phyloP scores from a whole-genome alignment of 2,797 vertebrate genomes.

The Eulemur albifrons region DNA sequence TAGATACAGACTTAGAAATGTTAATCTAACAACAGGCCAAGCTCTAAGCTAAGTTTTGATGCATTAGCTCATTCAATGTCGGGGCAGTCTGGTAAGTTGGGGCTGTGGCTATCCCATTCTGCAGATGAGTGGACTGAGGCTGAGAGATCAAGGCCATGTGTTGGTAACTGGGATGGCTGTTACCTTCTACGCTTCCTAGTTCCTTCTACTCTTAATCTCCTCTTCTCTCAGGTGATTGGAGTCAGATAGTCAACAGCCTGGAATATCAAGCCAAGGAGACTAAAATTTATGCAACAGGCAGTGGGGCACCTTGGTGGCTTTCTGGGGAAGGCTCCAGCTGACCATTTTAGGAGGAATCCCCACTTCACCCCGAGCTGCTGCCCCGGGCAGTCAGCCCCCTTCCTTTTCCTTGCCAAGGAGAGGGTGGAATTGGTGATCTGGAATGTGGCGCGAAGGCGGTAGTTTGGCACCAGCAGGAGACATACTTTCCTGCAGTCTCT shows the following conservation, averaged over 20 bases:
- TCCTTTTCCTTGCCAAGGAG: conserved; percentile 45
- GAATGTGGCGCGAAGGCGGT: conserved; percentile 38
- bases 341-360: conserved; percentile 72
- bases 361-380: background rate
- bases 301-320: background rate
- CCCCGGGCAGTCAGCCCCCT: background rate
- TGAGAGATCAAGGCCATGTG: background rate
- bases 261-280: background rate
- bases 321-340: conserved; percentile 34
- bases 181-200: background rate
- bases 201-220: background rate
- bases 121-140: background rate
- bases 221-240: background rate
- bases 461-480: conserved; percentile 57
- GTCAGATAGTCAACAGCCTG: background rate
- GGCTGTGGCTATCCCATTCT: background rate
- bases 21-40: background rate
- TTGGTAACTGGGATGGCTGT: background rate
- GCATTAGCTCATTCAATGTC: background rate
- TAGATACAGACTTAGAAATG: background rate
- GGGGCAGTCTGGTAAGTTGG: background rate
- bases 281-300: background rate
- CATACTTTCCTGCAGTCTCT: conserved; percentile 63
- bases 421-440: conserved; percentile 19
- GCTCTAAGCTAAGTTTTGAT: too few species aligned